phyloP scores from a whole-genome alignment of 2,113 vertebrate genomes.

The Clarias gariepinus region DNA sequence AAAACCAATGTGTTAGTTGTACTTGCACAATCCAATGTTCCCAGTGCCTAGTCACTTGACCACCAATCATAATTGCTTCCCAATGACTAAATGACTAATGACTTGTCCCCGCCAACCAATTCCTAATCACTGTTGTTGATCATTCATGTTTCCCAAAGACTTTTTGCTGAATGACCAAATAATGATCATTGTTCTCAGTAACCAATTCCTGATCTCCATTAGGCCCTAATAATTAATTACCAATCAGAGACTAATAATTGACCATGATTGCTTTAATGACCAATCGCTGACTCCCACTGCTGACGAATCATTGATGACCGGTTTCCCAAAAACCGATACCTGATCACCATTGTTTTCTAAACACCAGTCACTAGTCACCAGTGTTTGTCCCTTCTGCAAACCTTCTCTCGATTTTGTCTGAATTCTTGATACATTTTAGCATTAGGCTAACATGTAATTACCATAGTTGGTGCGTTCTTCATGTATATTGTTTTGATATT shows the following conservation, averaged over 20 bases:
- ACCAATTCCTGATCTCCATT: no score
- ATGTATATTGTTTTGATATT: neutral
- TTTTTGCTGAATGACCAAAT: no score
- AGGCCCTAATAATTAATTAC: no score
- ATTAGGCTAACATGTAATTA: neutral
- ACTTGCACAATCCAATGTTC: neutral
- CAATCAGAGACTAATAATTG: no score
- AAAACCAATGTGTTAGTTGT: neutral
- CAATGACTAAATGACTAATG: neutral
- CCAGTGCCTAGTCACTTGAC: neutral
- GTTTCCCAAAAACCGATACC: neutral
- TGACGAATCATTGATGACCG: no score
- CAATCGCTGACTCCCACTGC: no score
- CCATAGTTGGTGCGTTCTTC: neutral
- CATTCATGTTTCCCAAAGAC: no score
- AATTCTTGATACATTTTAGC: neutral
- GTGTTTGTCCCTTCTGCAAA: neutral
- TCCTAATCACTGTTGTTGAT: no score
- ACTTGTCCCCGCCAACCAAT: no score
- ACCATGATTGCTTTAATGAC: no score
- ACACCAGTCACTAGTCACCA: neutral
- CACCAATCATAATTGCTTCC: neutral
- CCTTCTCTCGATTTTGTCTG: neutral
- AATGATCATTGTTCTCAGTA: no score
- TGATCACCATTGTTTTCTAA: neutral